Conservation (phyloP, 2,113 vertebrate genomes). For the Macaca mulatta region DNA sequence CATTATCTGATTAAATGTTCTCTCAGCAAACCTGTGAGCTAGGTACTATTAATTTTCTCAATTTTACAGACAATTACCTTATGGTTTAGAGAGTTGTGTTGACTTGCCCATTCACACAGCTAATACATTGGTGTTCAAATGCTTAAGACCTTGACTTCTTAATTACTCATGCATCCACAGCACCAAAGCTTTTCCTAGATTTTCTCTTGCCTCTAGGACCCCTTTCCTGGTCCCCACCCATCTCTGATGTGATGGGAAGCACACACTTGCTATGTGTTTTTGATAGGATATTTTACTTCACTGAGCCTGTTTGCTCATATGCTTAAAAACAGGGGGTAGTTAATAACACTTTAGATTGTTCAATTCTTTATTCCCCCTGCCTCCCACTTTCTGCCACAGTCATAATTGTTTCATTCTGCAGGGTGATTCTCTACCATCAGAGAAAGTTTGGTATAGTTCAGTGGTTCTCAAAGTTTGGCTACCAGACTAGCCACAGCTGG, state of each 20-base stretch:
- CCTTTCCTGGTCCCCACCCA: not conserved
- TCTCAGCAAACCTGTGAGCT: not conserved
- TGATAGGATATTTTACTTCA: not conserved
- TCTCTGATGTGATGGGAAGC: not conserved
- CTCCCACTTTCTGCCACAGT: not conserved
- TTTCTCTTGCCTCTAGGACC: not conserved
- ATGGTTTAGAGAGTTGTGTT: conserved; percentile 13
- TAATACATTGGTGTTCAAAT: not conserved
- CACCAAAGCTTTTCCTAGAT: not conserved
- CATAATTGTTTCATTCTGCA: not conserved
- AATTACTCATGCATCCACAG: not conserved
- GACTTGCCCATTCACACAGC: not conserved
- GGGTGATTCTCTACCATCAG: not conserved
- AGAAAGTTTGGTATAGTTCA: not conserved
- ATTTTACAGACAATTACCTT: conserved; percentile 39
- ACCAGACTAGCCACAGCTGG: not conserved
- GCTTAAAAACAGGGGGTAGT: not conserved
- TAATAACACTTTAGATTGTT: not conserved
- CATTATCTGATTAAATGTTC: conserved; percentile 33
- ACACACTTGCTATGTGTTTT: not conserved
- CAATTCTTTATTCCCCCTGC: not conserved
- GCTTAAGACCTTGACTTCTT: not conserved
- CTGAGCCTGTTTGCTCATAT: not conserved
- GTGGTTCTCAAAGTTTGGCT: not conserved
- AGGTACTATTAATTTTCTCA: conserved; percentile 32